Percentiles rank a stretch among this genome's conserved stretches.
Evolutionary conservation across 2,113 vertebrate species (phyloP).

Genomic region (Helogale parvula): DNA sequence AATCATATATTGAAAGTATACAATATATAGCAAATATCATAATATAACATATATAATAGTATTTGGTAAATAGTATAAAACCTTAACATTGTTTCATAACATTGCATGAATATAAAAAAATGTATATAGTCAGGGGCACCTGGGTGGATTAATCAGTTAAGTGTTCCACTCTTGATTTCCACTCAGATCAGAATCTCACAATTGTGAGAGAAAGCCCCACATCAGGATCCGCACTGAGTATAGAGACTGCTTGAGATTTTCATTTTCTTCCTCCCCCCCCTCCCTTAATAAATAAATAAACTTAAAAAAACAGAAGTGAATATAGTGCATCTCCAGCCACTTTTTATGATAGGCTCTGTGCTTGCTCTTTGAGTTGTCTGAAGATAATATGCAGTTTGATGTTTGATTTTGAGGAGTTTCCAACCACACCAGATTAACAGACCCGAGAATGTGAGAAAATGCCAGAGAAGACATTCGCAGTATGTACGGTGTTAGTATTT

Average conservation of each 20-base stretch:
- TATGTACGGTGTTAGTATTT: not conserved
- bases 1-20: not conserved
- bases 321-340: not conserved
- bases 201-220: too few species aligned
- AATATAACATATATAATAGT: not conserved
- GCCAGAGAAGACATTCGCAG: not conserved
- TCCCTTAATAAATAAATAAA: too few species aligned
- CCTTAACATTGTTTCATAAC: not conserved
- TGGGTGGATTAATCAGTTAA: too few species aligned
- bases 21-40: not conserved
- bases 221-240: too few species aligned
- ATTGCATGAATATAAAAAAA: not conserved
- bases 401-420: constrained; percentile 40
- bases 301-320: not conserved
- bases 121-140: not conserved
- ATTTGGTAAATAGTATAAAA: not conserved
- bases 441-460: constrained; percentile 15
- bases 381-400: not conserved
- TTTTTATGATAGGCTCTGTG: not conserved
- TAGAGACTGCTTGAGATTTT: too few species aligned
- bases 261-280: too few species aligned
- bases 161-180: too few species aligned
- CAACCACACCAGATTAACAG: not conserved
- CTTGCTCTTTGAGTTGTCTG: not conserved
- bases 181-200: too few species aligned